Percentiles rank a stretch among this genome's conserved stretches.
phyloP scores from a whole-genome alignment of 2,888 invertebrate genomes.

The Dicyrtomina minuta region DNA sequence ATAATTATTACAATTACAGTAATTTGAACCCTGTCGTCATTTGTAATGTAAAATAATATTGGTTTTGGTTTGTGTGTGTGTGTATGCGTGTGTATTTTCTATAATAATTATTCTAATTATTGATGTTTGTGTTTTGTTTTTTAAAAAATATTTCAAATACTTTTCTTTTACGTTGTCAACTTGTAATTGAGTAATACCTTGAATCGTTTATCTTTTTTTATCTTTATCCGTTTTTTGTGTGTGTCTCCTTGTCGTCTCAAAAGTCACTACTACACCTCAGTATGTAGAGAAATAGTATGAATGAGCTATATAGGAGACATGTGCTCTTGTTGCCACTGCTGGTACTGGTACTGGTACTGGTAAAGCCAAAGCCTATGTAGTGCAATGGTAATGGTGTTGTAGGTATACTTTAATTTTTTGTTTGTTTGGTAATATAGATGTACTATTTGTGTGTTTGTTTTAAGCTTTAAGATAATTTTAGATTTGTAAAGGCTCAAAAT shows the following conservation, averaged over 20 bases:
- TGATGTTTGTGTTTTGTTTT: not conserved
- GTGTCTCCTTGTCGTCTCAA: no score
- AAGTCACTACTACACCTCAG: no score
- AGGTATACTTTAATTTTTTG: conserved; percentile 1
- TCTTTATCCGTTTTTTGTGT: no score
- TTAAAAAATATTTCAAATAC: not conserved
- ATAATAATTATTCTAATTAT: not conserved
- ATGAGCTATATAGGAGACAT: no score
- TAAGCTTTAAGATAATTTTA: conserved; percentile 6
- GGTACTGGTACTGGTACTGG: no score
- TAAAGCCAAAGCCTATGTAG: no score
- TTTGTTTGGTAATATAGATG: not conserved
- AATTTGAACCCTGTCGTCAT: conserved; percentile 15
- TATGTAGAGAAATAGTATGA: no score
- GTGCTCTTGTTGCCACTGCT: no score
- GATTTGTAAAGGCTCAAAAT: conserved; percentile 24
- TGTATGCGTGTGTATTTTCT: not conserved
- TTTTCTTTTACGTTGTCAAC: not conserved
- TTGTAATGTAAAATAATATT: conserved; percentile 6
- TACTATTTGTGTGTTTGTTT: not conserved
- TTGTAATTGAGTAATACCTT: not conserved
- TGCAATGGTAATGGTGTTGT: no score
- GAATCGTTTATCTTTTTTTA: no score
- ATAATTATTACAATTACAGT: no score
- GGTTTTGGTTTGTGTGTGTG: no score